A percentile compares a stretch with the other conserved stretches of the same genome.
These are phyloP conservation scores for Camponotus pennsylvanicus DNA, from an alignment of 1,140 invertebrate genomes.

Conservation along the genomic window DNA sequence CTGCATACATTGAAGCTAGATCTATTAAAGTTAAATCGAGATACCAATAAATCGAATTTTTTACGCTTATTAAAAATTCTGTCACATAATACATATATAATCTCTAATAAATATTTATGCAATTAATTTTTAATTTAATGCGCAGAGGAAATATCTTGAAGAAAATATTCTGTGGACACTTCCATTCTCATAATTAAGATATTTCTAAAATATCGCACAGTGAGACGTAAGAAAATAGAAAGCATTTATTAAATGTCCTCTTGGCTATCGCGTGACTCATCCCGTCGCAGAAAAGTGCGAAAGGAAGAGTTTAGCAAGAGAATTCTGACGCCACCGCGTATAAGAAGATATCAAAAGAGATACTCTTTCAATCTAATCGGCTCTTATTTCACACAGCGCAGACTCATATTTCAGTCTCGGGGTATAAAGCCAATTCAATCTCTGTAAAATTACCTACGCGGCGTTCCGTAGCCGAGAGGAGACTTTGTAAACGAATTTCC, in stretches of 20 bases:
- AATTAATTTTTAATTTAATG: slow-evolving; percentile 7
- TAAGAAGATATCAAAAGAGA: slow-evolving; percentile 81
- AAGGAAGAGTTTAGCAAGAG: slow-evolving; percentile 19
- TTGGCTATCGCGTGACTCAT: slow-evolving; percentile 39
- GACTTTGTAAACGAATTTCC: slow-evolving; percentile 79
- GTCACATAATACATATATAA: background rate
- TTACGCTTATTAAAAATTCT: background rate
- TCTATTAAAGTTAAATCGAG: slow-evolving; percentile 57
- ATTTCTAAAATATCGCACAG: slow-evolving; percentile 24
- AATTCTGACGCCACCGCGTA: slow-evolving; percentile 51
- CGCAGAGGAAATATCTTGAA: background rate
- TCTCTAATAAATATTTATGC: background rate
- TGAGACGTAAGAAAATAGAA: background rate
- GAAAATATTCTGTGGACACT: background rate
- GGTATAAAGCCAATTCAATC: slow-evolving; percentile 82
- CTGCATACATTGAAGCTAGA: background rate
- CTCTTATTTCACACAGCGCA: slow-evolving; percentile 80
- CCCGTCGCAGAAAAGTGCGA: slow-evolving; percentile 20
- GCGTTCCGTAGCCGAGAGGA: slow-evolving; percentile 64
- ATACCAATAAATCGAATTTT: slow-evolving; percentile 48
- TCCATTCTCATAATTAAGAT: background rate
- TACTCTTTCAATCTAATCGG: slow-evolving; percentile 82
- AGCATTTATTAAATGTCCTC: slow-evolving; percentile 5
- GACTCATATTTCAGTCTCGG: slow-evolving; percentile 81
- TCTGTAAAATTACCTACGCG: slow-evolving; percentile 80